phyloP scores from a whole-genome alignment of 2,113 vertebrate genomes.

The Ictalurus punctatus region DNA sequence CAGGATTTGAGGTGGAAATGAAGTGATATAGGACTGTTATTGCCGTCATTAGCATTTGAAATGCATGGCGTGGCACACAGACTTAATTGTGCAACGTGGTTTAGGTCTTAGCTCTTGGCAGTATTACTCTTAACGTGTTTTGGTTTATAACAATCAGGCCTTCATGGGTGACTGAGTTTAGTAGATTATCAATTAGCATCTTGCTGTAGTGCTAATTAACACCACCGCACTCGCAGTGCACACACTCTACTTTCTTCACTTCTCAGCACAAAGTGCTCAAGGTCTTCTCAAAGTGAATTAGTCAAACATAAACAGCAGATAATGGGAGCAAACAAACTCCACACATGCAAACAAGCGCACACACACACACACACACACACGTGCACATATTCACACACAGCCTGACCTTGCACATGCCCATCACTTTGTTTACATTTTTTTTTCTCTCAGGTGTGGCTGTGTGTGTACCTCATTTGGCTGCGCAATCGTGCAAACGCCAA shows the following conservation, averaged over 20 bases:
- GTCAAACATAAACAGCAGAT: slow-evolving; percentile 47
- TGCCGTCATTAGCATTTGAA: background rate
- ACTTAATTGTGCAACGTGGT: background rate
- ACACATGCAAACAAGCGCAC: slow-evolving; percentile 9
- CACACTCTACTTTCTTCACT: background rate
- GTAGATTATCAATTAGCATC: slow-evolving; percentile 73
- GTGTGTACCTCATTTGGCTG: background rate
- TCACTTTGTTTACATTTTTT: slow-evolving; percentile 22
- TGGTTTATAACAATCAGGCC: slow-evolving; percentile 64
- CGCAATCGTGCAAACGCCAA: no score
- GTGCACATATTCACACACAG: background rate
- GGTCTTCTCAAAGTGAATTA: slow-evolving; percentile 54
- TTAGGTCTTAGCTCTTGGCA: background rate
- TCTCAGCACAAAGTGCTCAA: slow-evolving; percentile 40
- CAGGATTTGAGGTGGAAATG: slow-evolving; percentile 2
- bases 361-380: background rate
- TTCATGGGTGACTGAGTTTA: slow-evolving; percentile 65
- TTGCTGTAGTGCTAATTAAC: slow-evolving; percentile 70
- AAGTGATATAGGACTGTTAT: background rate
- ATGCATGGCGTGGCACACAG: background rate
- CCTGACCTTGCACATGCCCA: slow-evolving; percentile 24
- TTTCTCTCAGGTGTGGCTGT: background rate
- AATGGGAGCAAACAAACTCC: slow-evolving; percentile 38
- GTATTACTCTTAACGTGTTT: slow-evolving; percentile 47
- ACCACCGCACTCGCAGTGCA: slow-evolving; percentile 58